phyloP scores from a whole-genome alignment of 2,888 invertebrate genomes.

The Odontothrips loti region DNA sequence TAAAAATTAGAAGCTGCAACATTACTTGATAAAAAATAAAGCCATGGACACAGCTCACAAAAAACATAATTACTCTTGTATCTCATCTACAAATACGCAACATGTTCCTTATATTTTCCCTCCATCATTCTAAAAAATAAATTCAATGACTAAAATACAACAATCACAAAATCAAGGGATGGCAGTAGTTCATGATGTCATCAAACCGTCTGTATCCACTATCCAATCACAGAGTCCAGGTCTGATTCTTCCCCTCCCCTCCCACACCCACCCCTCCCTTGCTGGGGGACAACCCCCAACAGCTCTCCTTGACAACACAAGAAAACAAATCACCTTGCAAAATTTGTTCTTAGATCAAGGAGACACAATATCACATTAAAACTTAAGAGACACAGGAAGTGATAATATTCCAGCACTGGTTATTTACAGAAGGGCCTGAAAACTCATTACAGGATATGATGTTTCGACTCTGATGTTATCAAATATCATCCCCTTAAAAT shows the following conservation, averaged over 20 bases:
- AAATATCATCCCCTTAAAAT: background rate
- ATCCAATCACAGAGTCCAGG: constrained; percentile 26
- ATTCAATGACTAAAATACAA: constrained; percentile 27
- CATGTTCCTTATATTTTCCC: constrained; percentile 25
- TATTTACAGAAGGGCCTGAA: constrained; percentile 22
- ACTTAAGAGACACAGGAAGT: constrained; percentile 18
- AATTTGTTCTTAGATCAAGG: constrained; percentile 18
- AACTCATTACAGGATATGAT: constrained; percentile 20
- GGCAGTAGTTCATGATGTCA: constrained; percentile 24
- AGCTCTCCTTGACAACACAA: constrained; percentile 15
- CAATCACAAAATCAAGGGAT: constrained; percentile 26
- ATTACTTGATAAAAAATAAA: constrained; percentile 25
- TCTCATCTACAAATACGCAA: constrained; percentile 24
- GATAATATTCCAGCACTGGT: constrained; percentile 5
- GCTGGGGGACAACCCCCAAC: background rate
- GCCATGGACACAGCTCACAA: constrained; percentile 25
- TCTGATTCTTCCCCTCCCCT: constrained; percentile 19
- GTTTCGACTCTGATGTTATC: constrained; percentile 9
- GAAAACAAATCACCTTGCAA: background rate
- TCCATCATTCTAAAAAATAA: constrained; percentile 23
- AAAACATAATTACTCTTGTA: constrained; percentile 27
- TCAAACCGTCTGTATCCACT: constrained; percentile 26
- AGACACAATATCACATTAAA: constrained; percentile 23
- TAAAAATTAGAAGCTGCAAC: constrained; percentile 26
- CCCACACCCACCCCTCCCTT: constrained; percentile 18